phyloP scores from a whole-genome alignment of 2,888 invertebrate species.

The Sphecodes monilicornis region DNA sequence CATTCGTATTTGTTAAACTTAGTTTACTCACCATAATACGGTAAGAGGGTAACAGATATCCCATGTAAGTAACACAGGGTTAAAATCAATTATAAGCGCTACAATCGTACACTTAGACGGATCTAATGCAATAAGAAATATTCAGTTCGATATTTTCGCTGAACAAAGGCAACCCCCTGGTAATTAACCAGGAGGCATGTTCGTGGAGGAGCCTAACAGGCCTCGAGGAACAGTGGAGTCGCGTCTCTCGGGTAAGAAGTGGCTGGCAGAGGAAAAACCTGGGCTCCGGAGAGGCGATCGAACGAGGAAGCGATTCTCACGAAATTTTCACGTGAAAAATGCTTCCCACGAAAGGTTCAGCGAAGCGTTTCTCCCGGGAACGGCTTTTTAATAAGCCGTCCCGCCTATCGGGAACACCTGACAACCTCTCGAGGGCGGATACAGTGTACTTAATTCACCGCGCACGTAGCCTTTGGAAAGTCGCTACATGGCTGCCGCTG shows the following conservation, averaged over 20 bases:
- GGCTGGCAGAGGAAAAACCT: background rate
- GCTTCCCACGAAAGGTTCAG: slow-evolving; percentile 42
- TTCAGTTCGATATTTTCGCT: background rate
- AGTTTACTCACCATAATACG: too few species aligned
- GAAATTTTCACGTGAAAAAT: slow-evolving; percentile 48
- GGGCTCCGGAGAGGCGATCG: background rate
- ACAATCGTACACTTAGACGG: too few species aligned
- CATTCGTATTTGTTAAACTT: too few species aligned
- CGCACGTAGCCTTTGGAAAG: slow-evolving; percentile 67
- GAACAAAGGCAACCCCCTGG: background rate
- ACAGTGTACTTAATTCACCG: slow-evolving; percentile 61
- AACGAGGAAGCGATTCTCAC: slow-evolving; percentile 48
- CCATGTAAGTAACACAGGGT: too few species aligned
- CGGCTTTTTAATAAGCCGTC: slow-evolving; percentile 58
- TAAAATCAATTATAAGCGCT: too few species aligned
- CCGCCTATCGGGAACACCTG: slow-evolving; percentile 60
- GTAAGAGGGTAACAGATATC: too few species aligned
- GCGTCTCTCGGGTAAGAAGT: background rate
- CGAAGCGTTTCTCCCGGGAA: slow-evolving; percentile 26
- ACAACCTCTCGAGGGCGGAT: slow-evolving; percentile 57
- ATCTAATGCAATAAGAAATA: background rate
- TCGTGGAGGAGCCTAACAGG: background rate
- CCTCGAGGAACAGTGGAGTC: background rate
- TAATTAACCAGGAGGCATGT: background rate
- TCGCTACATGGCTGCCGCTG: slow-evolving; percentile 63